phyloP scores from a whole-genome alignment of 2,797 vertebrate genomes.

The Poecilia wingei region DNA sequence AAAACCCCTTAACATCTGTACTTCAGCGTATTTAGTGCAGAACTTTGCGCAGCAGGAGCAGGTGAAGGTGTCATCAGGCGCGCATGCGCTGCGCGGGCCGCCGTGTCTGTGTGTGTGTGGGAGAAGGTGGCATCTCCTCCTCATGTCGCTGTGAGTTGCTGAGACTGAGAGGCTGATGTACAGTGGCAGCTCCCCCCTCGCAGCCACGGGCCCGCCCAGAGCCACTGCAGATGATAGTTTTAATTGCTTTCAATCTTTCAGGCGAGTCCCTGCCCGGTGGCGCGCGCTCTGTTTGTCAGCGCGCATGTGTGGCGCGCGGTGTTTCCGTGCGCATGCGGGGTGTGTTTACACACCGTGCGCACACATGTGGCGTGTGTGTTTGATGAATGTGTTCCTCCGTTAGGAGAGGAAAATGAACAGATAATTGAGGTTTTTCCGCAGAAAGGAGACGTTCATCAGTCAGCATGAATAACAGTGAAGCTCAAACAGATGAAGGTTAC shows the following conservation, averaged over 20 bases:
- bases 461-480: not conserved
- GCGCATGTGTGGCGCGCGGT: slow-evolving; percentile 38
- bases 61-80: slow-evolving; percentile 47
- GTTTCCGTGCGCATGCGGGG: slow-evolving; percentile 16
- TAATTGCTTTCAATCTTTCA: slow-evolving; percentile 99
- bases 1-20: not conserved
- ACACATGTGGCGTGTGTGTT: slow-evolving; percentile 64
- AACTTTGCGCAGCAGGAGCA: slow-evolving; percentile 17
- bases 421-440: slow-evolving; percentile 62
- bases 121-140: slow-evolving; percentile 58
- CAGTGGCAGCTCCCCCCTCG: slow-evolving; percentile 92
- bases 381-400: slow-evolving; percentile 74
- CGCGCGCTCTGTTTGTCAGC: slow-evolving; percentile 70
- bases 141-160: slow-evolving; percentile 75
- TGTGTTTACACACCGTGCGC: slow-evolving; percentile 31
- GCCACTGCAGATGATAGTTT: slow-evolving; percentile 97
- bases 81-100: slow-evolving; percentile 18
- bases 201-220: slow-evolving; percentile 92
- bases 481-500: slow-evolving; percentile 37
- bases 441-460: slow-evolving; percentile 49
- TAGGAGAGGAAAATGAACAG: slow-evolving; percentile 58
- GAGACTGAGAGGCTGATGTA: slow-evolving; percentile 86
- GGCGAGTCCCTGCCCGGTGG: slow-evolving; percentile 87
- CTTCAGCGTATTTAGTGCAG: slow-evolving; percentile 16
- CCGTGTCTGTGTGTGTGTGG: slow-evolving; percentile 35